A percentile compares a stretch with the other conserved stretches of the same genome.
Conservation (phyloP, 1,140 invertebrate species). For the Hyles euphorbiae region DNA sequence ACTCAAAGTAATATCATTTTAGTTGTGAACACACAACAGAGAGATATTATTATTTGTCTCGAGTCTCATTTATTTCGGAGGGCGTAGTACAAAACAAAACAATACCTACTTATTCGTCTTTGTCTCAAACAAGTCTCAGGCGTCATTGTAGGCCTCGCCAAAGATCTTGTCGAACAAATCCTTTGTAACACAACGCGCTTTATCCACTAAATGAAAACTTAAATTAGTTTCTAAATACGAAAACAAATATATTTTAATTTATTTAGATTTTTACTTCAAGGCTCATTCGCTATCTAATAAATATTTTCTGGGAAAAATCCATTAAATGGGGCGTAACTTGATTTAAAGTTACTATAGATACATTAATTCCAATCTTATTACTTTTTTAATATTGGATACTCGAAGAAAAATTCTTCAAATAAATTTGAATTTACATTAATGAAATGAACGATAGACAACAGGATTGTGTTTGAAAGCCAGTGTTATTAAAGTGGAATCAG, state of each 20-base stretch:
- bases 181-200: conserved; percentile 49
- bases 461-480: too few species aligned
- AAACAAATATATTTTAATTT: conserved; percentile 17
- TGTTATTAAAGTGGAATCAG: too few species aligned
- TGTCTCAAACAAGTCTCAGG: conserved; percentile 25
- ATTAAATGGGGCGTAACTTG: background rate
- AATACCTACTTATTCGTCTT: conserved; percentile 34
- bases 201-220: conserved; percentile 49
- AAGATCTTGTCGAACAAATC: conserved; percentile 48
- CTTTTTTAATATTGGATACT: too few species aligned
- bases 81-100: conserved; percentile 31
- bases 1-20: background rate
- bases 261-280: conserved; percentile 12
- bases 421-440: too few species aligned
- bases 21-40: conserved; percentile 7
- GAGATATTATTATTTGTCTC: conserved; percentile 13
- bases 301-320: background rate
- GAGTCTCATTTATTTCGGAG: conserved; percentile 24
- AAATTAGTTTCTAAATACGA: conserved; percentile 46
- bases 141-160: conserved; percentile 27
- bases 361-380: too few species aligned
- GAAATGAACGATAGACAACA: too few species aligned
- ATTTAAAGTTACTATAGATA: too few species aligned
- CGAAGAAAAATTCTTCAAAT: too few species aligned
- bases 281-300: background rate